Conservation (phyloP, 2,113 vertebrate species). For the Reinhardtius hippoglossoides region DNA sequence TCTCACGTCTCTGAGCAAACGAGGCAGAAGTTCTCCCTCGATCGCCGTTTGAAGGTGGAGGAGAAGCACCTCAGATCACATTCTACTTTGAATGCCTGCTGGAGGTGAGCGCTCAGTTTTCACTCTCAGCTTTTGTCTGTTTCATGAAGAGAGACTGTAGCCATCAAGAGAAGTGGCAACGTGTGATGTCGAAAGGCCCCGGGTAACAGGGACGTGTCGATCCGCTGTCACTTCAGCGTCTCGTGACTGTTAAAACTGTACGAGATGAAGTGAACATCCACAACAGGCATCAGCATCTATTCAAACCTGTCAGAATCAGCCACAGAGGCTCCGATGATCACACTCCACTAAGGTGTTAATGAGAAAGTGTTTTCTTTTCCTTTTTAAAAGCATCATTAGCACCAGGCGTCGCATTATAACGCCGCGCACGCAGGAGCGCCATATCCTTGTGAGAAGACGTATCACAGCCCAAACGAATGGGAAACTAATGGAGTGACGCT, state of each 20-base stretch:
- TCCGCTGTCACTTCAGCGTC: background rate
- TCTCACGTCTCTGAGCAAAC: slow-evolving; percentile 43
- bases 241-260: background rate
- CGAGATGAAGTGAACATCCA: background rate
- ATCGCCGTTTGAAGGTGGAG: slow-evolving; percentile 17
- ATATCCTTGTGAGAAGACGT: background rate
- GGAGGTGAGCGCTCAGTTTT: slow-evolving; percentile 53
- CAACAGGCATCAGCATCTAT: background rate
- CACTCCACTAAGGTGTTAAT: slow-evolving; percentile 13
- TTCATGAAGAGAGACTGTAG: slow-evolving; percentile 13
- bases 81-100: slow-evolving; percentile 54
- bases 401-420: background rate
- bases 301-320: slow-evolving; percentile 25
- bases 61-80: slow-evolving; percentile 56
- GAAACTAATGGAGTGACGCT: slow-evolving; percentile 61
- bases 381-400: slow-evolving; percentile 51
- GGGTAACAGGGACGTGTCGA: background rate
- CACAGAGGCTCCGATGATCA: slow-evolving; percentile 18
- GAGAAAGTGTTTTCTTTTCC: slow-evolving; percentile 18
- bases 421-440: background rate
- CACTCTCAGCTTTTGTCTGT: background rate
- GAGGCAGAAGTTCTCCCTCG: slow-evolving; percentile 43
- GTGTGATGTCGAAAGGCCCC: slow-evolving; percentile 39
- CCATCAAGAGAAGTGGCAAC: slow-evolving; percentile 16
- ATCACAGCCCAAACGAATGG: slow-evolving; percentile 43